Evolutionary conservation across 2,113 vertebrate genomes (phyloP), one percentile per base, ranked within the genome.

Genomic region (Orcinus orca): DNA sequence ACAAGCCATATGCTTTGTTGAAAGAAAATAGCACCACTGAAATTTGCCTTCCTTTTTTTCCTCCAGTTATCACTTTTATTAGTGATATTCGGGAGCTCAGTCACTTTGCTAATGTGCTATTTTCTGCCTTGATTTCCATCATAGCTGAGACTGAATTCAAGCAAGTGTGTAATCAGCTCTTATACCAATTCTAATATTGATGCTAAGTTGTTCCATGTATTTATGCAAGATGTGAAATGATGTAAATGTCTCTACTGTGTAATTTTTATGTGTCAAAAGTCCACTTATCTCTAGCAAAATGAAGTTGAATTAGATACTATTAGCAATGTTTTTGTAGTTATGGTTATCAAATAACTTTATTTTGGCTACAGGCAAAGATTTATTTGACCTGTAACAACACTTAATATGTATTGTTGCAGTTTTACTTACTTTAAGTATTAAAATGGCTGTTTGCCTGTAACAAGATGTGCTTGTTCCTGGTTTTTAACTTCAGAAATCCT

Each of bases 261-360:
- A 63, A 96, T 25, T 0, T 83, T 50, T 92, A 62, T 97, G 90
- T 97, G 92, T 98, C 96, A 91, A 97, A 98, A 97, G 86, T 97
- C 67, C 26, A 68, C 86, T 97, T 97, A 96, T 95, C 13, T 0
- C 82, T 74, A 95, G 95, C 97, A 97, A 93, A 96, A 95, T 93
- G 73, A 95, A 95, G 86, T 91, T 95, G 92, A 97, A 20, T 13
- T 97, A 97, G 65, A 74, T 97, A 80, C 80, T 95, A 8, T 87
- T 97, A 94, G 41, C 82, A 94, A 38, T 96, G 29, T 97, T 98
- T 98, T 97, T 90, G 85, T 98, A 98, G 97, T 98, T 97, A 97
- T 23, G 70, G 53, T 88, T 98, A 97, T 98, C 98, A 98, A 87
- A 76, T 95, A 95, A 97, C 71, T 97, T 87, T 33, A 74, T 84